phyloP scores from a whole-genome alignment of 1,140 invertebrate genomes.

The Adelges cooleyi region DNA sequence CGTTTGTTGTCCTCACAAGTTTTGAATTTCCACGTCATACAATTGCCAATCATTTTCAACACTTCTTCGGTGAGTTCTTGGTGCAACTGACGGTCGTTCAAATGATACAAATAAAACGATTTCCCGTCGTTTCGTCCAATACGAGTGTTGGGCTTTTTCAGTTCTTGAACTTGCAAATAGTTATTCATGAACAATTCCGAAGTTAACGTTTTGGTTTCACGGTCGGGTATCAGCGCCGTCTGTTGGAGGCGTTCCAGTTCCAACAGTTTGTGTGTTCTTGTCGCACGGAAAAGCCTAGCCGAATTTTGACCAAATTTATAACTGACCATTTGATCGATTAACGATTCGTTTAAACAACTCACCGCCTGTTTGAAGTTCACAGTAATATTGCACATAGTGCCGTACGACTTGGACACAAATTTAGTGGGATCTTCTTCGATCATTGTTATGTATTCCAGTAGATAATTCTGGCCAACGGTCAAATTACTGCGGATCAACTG shows the following conservation, averaged over 20 bases:
- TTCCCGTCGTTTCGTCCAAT: conserved; percentile 16
- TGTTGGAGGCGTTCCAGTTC: conserved; percentile 21
- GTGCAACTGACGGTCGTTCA: conserved; percentile 18
- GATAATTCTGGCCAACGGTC: conserved; percentile 13
- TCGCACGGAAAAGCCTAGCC: conserved; percentile 12
- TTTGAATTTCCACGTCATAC: conserved; percentile 22
- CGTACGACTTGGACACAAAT: conserved; percentile 17
- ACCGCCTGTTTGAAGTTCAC: conserved; percentile 23
- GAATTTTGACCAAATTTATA: conserved; percentile 20
- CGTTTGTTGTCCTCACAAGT: conserved; percentile 22
- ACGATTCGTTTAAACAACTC: conserved; percentile 19
- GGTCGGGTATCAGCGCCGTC: conserved; percentile 15
- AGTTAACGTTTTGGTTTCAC: conserved; percentile 25
- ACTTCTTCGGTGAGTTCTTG: conserved; percentile 23
- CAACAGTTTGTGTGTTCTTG: conserved; percentile 11
- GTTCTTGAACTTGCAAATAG: conserved; percentile 15
- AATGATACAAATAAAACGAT: conserved; percentile 26
- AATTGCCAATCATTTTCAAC: conserved; percentile 21
- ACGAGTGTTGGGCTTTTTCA: conserved; percentile 21
- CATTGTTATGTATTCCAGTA: conserved; percentile 22
- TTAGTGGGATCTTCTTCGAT: conserved; percentile 24
- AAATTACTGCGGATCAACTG: conserved; percentile 21
- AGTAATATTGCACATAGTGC: conserved; percentile 20
- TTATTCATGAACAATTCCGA: conserved; percentile 26
- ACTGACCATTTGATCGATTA: conserved; percentile 19